Evolutionary conservation across 2,888 invertebrate species (phyloP).

Genomic region (Horisme vitalbata): DNA sequence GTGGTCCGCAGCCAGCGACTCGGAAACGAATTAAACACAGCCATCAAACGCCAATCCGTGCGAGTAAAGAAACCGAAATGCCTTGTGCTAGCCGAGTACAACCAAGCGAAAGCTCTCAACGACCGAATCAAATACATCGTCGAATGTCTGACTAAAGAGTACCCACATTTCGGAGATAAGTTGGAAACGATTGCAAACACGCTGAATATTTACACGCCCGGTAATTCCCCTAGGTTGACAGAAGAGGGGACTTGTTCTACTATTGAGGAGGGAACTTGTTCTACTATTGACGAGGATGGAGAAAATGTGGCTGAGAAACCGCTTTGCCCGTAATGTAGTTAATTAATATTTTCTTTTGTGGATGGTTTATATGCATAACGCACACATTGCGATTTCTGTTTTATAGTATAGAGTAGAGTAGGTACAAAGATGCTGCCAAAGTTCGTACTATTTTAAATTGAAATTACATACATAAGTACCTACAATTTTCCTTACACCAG

Average conservation of each 20-base stretch:
- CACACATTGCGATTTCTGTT: too few relatives aligned
- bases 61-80: conserved; percentile 68
- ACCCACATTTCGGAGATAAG: conserved; percentile 80
- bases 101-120: conserved; percentile 83
- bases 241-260: conserved; percentile 35
- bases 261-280: conserved; percentile 33
- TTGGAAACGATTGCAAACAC: conserved; percentile 72
- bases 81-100: conserved; percentile 79
- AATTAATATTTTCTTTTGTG: too few relatives aligned
- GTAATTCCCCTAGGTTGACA: conserved; percentile 50
- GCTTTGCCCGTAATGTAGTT: conserved; percentile 32
- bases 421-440: too few relatives aligned
- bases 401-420: too few relatives aligned
- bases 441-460: too few relatives aligned
- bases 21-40: conserved; percentile 81
- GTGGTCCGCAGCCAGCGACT: conserved; percentile 88
- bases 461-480: too few relatives aligned
- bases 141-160: conserved; percentile 82
- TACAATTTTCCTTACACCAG: too few relatives aligned
- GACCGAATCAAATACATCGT: conserved; percentile 82
- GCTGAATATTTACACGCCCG: conserved; percentile 65
- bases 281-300: conserved; percentile 34
- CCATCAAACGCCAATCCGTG: conserved; percentile 68
- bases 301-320: conserved; percentile 55
- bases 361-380: too few relatives aligned